Percentiles rank a stretch among this genome's conserved stretches.
Conservation (phyloP, 1,140 invertebrate species). For the Diachasma alloeum region DNA sequence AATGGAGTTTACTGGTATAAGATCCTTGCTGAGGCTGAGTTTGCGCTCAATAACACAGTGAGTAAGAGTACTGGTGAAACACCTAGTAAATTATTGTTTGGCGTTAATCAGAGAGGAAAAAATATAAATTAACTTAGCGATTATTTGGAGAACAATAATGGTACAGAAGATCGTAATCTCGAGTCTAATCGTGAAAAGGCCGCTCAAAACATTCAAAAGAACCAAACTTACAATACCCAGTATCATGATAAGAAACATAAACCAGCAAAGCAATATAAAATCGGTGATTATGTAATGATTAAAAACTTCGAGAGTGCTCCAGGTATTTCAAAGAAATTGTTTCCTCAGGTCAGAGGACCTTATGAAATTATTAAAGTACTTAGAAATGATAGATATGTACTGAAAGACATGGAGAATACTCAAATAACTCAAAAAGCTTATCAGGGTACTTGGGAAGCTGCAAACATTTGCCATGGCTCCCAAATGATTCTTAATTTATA, state of each 20-base stretch:
- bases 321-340: slow-evolving; percentile 30
- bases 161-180: background rate
- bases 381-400: slow-evolving; percentile 35
- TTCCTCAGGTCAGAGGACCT: slow-evolving; percentile 35
- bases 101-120: background rate
- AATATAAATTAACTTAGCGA: background rate
- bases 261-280: background rate
- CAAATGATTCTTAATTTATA: background rate
- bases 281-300: slow-evolving; percentile 34
- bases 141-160: background rate
- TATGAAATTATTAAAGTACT: slow-evolving; percentile 35
- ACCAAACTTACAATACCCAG: background rate
- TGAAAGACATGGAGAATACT: slow-evolving; percentile 34
- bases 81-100: background rate
- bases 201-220: background rate
- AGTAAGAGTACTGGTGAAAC: background rate
- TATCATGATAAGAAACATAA: background rate
- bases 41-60: background rate
- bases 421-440: slow-evolving; percentile 40
- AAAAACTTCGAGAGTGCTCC: slow-evolving; percentile 29
- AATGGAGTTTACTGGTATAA: background rate
- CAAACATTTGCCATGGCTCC: background rate
- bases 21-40: background rate
- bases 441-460: slow-evolving; percentile 28
- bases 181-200: background rate